phyloP scores from a whole-genome alignment of 2,113 vertebrate species.

The Tylochromis polylepis region DNA sequence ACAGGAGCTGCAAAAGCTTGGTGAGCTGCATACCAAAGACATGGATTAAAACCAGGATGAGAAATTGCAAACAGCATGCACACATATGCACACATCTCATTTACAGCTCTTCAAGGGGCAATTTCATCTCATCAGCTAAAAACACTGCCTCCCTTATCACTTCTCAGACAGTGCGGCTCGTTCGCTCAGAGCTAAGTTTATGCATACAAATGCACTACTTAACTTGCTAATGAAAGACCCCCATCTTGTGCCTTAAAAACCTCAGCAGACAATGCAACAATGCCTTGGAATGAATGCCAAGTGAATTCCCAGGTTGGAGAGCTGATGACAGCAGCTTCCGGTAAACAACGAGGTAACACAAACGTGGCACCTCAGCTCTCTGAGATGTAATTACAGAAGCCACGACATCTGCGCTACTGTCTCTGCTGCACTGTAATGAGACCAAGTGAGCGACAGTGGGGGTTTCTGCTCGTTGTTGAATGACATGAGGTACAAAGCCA shows the following conservation, averaged over 20 bases:
- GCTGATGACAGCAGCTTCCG: neutral
- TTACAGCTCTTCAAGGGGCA: neutral
- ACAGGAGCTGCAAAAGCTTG: neutral
- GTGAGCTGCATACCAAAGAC: neutral
- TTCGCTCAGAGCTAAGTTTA: slow-evolving; percentile 9
- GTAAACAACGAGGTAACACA: slow-evolving; percentile 2
- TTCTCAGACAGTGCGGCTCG: slow-evolving; percentile 9
- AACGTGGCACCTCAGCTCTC: neutral
- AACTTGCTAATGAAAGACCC: slow-evolving; percentile 43
- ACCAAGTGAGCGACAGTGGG: neutral
- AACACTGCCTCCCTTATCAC: slow-evolving; percentile 25
- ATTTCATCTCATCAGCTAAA: slow-evolving; percentile 43
- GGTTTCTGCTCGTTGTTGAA: neutral
- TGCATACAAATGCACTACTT: slow-evolving; percentile 48
- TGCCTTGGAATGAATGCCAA: neutral
- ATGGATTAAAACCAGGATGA: neutral
- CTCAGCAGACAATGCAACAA: slow-evolving; percentile 10
- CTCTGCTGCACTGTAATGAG: slow-evolving; percentile 5
- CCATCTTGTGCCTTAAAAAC: neutral
- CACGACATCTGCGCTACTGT: neutral
- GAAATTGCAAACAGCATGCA: neutral
- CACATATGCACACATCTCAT: neutral
- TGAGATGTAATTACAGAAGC: slow-evolving; percentile 26
- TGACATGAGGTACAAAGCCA: neutral
- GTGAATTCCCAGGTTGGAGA: neutral